A percentile compares a stretch with the other conserved stretches of the same genome.
phyloP scores from a whole-genome alignment of 2,888 invertebrate genomes.

The Dolichopus griseipennis region DNA sequence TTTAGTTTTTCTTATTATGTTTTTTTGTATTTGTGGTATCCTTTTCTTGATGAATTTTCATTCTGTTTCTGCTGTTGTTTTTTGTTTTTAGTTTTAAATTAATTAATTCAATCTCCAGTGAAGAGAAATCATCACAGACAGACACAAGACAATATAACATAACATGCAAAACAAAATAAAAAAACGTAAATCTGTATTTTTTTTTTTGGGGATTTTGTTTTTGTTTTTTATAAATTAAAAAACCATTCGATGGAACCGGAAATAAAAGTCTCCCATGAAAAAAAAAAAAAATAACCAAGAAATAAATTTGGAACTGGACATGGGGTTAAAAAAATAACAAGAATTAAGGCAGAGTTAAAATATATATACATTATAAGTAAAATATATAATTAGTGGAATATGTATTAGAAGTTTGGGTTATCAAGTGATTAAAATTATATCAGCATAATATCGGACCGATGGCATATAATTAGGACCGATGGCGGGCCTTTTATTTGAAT shows the following conservation, averaged over 20 bases:
- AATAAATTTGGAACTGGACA: no score
- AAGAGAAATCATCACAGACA: not conserved
- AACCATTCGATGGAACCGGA: not conserved
- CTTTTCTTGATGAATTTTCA: no score
- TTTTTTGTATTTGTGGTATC: not conserved
- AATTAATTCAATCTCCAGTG: not conserved
- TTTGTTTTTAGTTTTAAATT: not conserved
- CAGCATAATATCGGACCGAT: no score
- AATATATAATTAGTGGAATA: no score
- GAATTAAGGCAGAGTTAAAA: no score
- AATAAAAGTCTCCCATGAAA: not conserved
- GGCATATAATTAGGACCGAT: no score
- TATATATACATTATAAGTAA: no score
- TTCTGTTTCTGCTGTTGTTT: not conserved
- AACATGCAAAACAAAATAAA: no score
- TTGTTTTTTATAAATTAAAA: not conserved
- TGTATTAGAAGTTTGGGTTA: no score
- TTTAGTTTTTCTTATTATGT: not conserved
- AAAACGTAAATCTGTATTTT: not conserved
- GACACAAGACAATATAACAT: not conserved
- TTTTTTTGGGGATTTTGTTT: not conserved
- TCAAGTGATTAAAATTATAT: no score
- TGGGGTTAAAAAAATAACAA: no score
- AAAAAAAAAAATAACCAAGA: not conserved
- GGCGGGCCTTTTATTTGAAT: no score